Evolutionary conservation across 2,113 vertebrate species (phyloP), one percentile per base, ranked within the genome.

Genomic region (Hydropotes inermis): DNA sequence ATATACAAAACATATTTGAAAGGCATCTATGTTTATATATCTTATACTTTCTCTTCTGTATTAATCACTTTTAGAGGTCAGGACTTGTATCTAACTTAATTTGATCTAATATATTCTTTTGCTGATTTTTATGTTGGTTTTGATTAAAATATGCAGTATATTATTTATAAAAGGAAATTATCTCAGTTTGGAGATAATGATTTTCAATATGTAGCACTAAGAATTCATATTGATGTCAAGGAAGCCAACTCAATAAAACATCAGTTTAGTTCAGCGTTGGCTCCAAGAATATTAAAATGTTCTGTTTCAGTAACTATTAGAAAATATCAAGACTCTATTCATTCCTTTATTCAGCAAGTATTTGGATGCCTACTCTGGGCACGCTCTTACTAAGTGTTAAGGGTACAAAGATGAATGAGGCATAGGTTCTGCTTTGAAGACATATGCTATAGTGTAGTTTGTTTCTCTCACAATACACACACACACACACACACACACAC

Each of bases 191-290:
- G 57, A 94, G 97, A 98, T 95, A 98, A 94, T 93, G 88, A 96
- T 98, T 98, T 98, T 98, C 94, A 97, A 84, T 97, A 94, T 97
- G 78, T 97, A 98, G 15, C 47, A 67, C 76, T 97, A 94, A 95
- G 87, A 83, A 92, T 95, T 97, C 82, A 89, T 95, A 89, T 84
- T 95, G 82, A 96, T 84, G 57, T 61, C 92, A 95, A 97, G 45
- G 85, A 97, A 82, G 55, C 61, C 96, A 96, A 97, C 52, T 95
- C 82, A 97, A 97, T 97, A 97, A 97, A 96, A 88, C 43, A 97
- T 95, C 60, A 91, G 88, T 91, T 95, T 91, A 87, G n/a, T 91
- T 96, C 94, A 95, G 90, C 67, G 84, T 96, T 82, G 61, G 52
- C 70, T 95, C 28, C 16, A 89, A 91, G 92, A 97, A 50, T 95